Evolutionary conservation across 2,888 invertebrate genomes (phyloP), one percentile per base, ranked within the genome.

Genomic region (Dermolepida albohirtum): DNA sequence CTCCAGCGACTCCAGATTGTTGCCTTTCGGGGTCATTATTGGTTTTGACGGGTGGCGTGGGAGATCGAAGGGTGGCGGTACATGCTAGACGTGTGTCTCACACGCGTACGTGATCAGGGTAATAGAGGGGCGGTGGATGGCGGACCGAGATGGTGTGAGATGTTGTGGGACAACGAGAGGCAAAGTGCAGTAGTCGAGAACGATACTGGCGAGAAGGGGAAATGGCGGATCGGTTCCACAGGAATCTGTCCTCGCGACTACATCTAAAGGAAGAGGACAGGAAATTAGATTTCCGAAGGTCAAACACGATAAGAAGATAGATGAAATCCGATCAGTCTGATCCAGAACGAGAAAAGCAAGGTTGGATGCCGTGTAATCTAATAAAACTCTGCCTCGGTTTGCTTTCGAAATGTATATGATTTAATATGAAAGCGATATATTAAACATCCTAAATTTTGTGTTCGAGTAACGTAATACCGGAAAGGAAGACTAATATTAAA

Each of bases 281-380:
- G 59, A 59, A 59, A 59, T 59, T 59, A 59, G 59, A 59, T 59
- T 59, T 59, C 44, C 59, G 59, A 59, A 59, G 59, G 59, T 59
- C 59, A 59, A 59, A 59, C 59, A 34, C 59, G 59, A 59, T 59
- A 59, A 59, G 59, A 59, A 59, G 59, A 29, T 41, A 55, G 41
- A 55, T 44, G 59, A 59, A 59, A 59, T 59, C 57, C 57, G 43
- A 59, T 59, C 59, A 59, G 59, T 59, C 41, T 59, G 44, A 59
- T 59, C 44, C 44, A 59, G 59, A 59, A 59, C 59, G 43, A 44
- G 59, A 29, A 59, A 59, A 59, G 47, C 47, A 59, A 44, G 29
- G 29, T 17, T 12, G 59, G 43, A 59, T 44, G 43, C 14, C 59
- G 44, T 59, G 59, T 59, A 59, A 59, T 59, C 44, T 16, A 59